phyloP scores from a whole-genome alignment of 53 echinoderm and acorn worm genomes.

The Patiria pectinifera region DNA sequence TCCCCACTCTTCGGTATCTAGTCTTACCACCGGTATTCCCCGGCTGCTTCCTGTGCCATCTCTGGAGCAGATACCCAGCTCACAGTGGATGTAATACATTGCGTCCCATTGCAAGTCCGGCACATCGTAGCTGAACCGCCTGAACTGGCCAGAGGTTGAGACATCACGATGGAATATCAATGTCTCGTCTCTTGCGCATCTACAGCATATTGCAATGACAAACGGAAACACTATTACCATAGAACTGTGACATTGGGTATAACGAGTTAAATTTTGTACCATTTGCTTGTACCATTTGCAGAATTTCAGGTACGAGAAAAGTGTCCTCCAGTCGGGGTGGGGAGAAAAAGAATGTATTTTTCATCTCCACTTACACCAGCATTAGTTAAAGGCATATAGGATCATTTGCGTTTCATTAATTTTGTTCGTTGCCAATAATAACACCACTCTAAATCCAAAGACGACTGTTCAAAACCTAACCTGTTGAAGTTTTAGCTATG shows the following conservation, averaged over 20 bases:
- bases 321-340: too few species aligned
- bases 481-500: too few species aligned
- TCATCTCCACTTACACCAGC: too few species aligned
- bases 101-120: slow-evolving; percentile 23
- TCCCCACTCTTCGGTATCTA: background rate
- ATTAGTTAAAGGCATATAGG: too few species aligned
- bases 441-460: too few species aligned
- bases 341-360: too few species aligned
- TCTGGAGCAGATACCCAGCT: slow-evolving; percentile 61
- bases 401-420: too few species aligned
- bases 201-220: slow-evolving; percentile 1
- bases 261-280: too few species aligned
- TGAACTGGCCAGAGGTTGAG: background rate
- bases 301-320: too few species aligned
- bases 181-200: slow-evolving; percentile 57
- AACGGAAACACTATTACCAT: background rate
- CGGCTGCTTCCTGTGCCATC: background rate
- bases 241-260: background rate
- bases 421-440: too few species aligned
- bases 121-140: slow-evolving; percentile 65
- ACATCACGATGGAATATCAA: slow-evolving; percentile 50
- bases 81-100: slow-evolving; percentile 55
- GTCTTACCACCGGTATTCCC: slow-evolving; percentile 55
- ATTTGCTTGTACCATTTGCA: too few species aligned
- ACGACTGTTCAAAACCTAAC: too few species aligned